Base-by-base conservation (phyloP, 2,113 vertebrate genomes). In the Epinephelus cyanopodus region DNA sequence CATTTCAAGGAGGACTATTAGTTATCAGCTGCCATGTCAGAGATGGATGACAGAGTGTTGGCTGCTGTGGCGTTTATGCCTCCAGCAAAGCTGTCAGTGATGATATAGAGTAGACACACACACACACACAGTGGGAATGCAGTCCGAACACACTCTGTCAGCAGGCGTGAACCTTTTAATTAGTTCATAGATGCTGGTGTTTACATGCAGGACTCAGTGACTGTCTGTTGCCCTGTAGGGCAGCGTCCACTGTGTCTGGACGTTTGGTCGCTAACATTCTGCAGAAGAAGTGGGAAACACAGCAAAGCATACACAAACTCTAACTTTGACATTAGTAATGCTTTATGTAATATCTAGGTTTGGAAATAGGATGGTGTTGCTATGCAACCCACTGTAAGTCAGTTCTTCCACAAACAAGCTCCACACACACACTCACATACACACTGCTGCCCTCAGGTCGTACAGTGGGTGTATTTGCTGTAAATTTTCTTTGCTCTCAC, bases 31-130 rank as follows among this genome's bases (percentile, higher is more conserved):
- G 58, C 21, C 21, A 12, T 27, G 57, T 64, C 50, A 42, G 63
- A 70, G 62, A 29, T 37, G 3, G 45, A 66, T 42, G 71, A 47
- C 66, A 56, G 18, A 25, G 80, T 80, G 67, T 64, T 39, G 27
- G 61, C 83, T 76, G 73, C 53, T 62, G 68, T 45, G 70, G 2
- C 72, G 86, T 85, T 91, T 71, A 82, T 70, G 87, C 86, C 79
- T 81, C 42, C 37, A 83, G 90, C 83, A 11, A n/a, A 21, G 50
- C 71, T 33, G 73, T 68, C 42, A 68, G 69, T 42, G 73, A 42
- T 45, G 79, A 72, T 69, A 47, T 69, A 0, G 4, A 68, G 19
- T 6, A 54, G 18, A 57, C 2, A 25, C 2, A 54, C 45, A 27
- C 4, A 0, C 25, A 0, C 21, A 1, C 64, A 27, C 48, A 45